Conservation (phyloP, 2,888 invertebrate species). For the Palloptera scutellata region DNA sequence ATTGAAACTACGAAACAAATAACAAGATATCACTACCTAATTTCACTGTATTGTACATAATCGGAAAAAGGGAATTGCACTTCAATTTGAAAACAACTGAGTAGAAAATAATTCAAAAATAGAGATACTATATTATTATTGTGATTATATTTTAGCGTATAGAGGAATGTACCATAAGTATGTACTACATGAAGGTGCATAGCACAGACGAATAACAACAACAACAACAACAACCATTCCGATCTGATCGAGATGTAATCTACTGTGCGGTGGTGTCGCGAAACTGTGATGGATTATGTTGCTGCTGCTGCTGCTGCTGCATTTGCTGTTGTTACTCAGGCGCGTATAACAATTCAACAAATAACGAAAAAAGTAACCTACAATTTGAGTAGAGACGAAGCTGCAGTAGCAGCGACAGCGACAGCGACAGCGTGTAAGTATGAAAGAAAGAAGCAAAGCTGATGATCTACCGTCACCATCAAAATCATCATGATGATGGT, state of each 20-base stretch:
- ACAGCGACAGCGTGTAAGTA: neutral
- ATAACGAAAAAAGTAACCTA: neutral
- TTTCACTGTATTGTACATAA: neutral
- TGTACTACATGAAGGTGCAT: too few relatives aligned
- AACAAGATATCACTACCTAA: too few relatives aligned
- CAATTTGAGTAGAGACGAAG: neutral
- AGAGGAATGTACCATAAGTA: too few relatives aligned
- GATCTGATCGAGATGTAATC: neutral
- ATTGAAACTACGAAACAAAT: too few relatives aligned
- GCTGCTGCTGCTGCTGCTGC: neutral
- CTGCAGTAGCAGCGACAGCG: conserved; percentile 10
- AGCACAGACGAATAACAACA: conserved; percentile 10
- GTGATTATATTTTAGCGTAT: neutral
- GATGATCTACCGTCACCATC: conserved; percentile 10
- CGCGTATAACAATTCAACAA: neutral
- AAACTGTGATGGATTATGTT: conserved; percentile 22
- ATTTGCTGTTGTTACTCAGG: too few relatives aligned
- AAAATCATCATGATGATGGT: neutral
- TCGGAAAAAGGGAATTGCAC: too few relatives aligned
- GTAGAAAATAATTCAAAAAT: neutral
- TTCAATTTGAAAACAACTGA: neutral
- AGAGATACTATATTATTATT: conserved; percentile 1
- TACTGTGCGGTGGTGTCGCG: conserved; percentile 22
- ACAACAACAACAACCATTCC: neutral
- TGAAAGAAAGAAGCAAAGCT: neutral